Percentiles rank a stretch among this genome's conserved stretches.
Evolutionary conservation across 2,797 vertebrate species (phyloP).

Genomic region (Aythya fuligula): DNA sequence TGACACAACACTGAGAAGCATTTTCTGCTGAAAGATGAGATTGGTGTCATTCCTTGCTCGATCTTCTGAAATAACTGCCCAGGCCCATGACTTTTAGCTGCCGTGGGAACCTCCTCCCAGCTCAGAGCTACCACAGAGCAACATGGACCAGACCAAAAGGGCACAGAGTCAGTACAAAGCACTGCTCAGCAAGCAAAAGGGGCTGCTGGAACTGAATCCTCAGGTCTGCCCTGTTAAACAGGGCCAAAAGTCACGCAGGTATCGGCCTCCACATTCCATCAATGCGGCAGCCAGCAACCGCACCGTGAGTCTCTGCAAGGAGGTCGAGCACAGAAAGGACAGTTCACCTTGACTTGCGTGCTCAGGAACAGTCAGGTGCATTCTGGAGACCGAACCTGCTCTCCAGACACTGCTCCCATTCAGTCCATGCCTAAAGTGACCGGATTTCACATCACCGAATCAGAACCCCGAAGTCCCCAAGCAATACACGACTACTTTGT

Average conservation of each 20-base stretch:
- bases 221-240: background rate
- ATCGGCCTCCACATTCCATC: background rate
- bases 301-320: fast-evolving
- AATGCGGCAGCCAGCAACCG: fast-evolving
- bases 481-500: background rate
- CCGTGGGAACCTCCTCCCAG: background rate
- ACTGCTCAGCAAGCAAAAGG: background rate
- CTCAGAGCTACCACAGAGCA: background rate
- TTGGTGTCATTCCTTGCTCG: background rate
- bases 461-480: background rate
- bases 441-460: background rate
- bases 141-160: background rate
- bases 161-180: background rate
- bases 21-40: background rate
- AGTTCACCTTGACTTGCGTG: too few species aligned
- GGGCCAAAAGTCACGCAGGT: too few species aligned
- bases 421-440: background rate
- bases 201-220: background rate
- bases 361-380: background rate
- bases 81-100: background rate
- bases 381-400: background rate
- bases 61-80: background rate
- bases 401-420: fast-evolving
- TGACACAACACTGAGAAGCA: background rate
- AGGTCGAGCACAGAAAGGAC: background rate